Conservation (phyloP, 1,140 invertebrate genomes). For the Lutraria rhynchaena region DNA sequence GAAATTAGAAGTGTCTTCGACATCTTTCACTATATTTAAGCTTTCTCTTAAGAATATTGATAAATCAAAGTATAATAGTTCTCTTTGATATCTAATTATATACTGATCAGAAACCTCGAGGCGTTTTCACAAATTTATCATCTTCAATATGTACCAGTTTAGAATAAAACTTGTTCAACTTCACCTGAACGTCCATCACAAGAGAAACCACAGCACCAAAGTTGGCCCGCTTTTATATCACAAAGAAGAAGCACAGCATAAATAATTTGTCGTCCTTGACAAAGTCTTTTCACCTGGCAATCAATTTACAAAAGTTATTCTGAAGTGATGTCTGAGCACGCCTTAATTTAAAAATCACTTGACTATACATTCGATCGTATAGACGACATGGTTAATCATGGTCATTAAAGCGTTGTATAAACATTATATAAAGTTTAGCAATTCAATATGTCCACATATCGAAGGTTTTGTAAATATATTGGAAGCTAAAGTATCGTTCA, state of each 20-base stretch:
- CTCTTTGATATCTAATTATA: background rate
- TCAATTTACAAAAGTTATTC: background rate
- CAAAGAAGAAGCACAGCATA: too few relatives aligned
- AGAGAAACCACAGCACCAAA: too few relatives aligned
- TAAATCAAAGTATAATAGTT: background rate
- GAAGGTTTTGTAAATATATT: constrained; percentile 3
- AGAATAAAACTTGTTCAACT: background rate
- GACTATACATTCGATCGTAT: background rate
- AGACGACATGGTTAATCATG: background rate
- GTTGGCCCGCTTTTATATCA: background rate
- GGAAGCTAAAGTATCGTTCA: background rate
- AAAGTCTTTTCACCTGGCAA: background rate
- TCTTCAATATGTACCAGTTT: background rate
- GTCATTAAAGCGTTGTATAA: constrained; percentile 12
- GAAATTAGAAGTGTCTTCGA: background rate
- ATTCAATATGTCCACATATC: background rate
- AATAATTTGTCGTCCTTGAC: background rate
- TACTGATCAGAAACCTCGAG: background rate
- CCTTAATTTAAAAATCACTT: background rate
- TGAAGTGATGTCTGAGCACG: background rate
- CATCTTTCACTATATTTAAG: background rate
- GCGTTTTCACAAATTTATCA: background rate
- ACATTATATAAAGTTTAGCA: constrained; percentile 21
- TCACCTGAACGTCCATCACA: background rate
- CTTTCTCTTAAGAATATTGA: background rate